Base-by-base conservation (phyloP, 2,797 vertebrate species). In the Pangasius mekongensis region DNA sequence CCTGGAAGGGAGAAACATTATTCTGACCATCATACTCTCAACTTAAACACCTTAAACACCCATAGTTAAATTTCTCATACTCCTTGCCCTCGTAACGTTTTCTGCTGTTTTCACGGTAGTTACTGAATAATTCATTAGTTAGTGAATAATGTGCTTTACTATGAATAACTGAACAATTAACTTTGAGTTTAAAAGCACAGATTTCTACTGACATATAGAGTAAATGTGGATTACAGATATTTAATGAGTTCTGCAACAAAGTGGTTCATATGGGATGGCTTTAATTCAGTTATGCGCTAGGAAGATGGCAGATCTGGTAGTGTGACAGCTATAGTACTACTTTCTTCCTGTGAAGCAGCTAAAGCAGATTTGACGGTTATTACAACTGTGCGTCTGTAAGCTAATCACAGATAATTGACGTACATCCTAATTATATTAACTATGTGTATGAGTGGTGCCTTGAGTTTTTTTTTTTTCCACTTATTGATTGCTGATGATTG, bases 371-470 rank as follows among this genome's bases (percentile, higher is more conserved):
- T 83, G 77, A 39, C 22, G 3, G 20, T 84, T 82, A 85, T 89
- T 89, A 83, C 5, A 49, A 27, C 24, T 83, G 30, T 43, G 27
- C 20, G 14, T 60, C 20, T 39, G 16, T 47, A 86, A 62, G 49
- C 20, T 78, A 39, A 82, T 71, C 60, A 69, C 47, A 87, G 30
- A 66, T 80, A 81, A 87, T 33, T 52, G 54, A 85, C 33, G 83
- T 82, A 18, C 39, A 24, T 69, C 54, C 13, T 69, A 86, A 20
- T 86, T 58, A 81, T 80, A 83, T 36, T 49, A 60, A 58, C 9
- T 30, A 60, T 62, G 36, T 86, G 13, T 85, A 36, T 54, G 43
- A 66, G 30, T 58, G 6, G 7, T 82, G 78, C 24, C 47, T 54
- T 81, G 58, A 47, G 5, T 6, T 39, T 64, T 74, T 84, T n/a